Percentiles rank a stretch among this genome's conserved stretches.
Evolutionary conservation across 2,888 invertebrate genomes (phyloP).

Genomic region (Quadriops clusia): DNA sequence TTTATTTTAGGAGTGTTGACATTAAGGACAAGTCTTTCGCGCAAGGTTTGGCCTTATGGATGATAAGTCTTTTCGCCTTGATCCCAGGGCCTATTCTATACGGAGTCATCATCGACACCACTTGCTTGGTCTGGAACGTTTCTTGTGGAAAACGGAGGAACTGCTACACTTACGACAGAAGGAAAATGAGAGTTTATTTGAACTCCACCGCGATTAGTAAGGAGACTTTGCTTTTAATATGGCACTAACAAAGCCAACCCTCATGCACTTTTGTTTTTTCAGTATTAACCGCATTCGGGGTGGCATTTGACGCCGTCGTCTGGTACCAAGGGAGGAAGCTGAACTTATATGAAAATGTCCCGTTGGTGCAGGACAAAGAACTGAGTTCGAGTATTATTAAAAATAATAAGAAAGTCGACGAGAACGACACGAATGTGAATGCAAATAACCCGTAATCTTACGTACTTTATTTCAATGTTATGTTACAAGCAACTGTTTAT

Average conservation of each 20-base stretch:
- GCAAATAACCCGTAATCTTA: no score
- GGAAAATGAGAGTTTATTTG: conserved; percentile 43
- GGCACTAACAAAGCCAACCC: neutral
- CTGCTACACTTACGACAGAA: conserved; percentile 55
- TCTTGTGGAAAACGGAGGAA: conserved; percentile 50
- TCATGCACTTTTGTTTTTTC: conserved; percentile 21
- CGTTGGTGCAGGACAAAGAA: conserved; percentile 9
- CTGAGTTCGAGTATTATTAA: conserved; percentile 5
- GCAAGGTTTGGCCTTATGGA: conserved; percentile 48
- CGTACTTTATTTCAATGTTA: no score
- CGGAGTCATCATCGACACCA: conserved; percentile 52
- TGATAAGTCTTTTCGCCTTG: conserved; percentile 49
- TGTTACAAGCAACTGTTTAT: no score
- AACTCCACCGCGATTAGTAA: conserved; percentile 45
- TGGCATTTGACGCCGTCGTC: conserved; percentile 46
- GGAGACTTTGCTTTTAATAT: conserved; percentile 1
- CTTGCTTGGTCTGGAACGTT: conserved; percentile 55
- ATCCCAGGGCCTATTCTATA: conserved; percentile 60
- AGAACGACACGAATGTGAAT: no score
- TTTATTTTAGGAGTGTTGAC: conserved; percentile 45
- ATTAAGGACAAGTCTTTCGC: conserved; percentile 52
- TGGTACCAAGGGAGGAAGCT: conserved; percentile 48
- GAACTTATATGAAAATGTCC: conserved; percentile 41
- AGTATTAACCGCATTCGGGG: conserved; percentile 46
- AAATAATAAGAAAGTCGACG: no score